These are phyloP conservation scores for Micromys minutus DNA, from an alignment of 2,113 vertebrate genomes.

Conservation along the genomic window DNA sequence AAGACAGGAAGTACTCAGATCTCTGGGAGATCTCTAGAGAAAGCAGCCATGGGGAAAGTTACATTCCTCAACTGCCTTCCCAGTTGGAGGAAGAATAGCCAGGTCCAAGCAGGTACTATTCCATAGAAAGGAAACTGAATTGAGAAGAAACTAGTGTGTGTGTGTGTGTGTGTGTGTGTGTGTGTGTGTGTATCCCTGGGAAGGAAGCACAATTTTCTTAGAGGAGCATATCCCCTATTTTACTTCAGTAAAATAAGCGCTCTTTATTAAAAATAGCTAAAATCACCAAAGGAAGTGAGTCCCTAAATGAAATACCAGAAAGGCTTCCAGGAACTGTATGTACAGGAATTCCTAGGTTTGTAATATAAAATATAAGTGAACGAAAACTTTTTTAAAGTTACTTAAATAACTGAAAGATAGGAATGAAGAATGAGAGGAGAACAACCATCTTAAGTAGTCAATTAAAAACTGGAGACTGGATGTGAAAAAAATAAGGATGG, in stretches of 20 bases:
- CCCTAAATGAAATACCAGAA: neutral
- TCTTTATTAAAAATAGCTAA: conserved; percentile 40
- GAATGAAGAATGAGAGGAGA: conserved; percentile 33
- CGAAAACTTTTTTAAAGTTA: too few relatives aligned
- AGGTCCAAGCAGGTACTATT: neutral
- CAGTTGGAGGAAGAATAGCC: conserved; percentile 22
- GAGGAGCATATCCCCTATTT: neutral
- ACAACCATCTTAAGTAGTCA: conserved; percentile 12
- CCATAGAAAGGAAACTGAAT: neutral
- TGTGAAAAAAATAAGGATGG: conserved; percentile 39
- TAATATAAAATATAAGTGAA: conserved; percentile 17
- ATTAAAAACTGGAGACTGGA: neutral
- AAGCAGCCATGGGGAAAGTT: neutral
- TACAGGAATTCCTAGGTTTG: neutral
- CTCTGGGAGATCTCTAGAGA: neutral
- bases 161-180: fast-evolving
- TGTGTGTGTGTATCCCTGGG: neutral
- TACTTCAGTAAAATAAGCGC: neutral
- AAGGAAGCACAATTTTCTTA: conserved; percentile 38
- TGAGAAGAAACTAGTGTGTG: conserved; percentile 41
- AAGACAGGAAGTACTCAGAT: neutral
- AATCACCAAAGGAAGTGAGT: conserved; percentile 7
- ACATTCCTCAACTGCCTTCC: neutral
- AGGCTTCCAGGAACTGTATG: neutral
- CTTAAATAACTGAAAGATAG: conserved; percentile 44